Conservation (phyloP, 1,140 invertebrate genomes). For the Drosophila sproati region DNA sequence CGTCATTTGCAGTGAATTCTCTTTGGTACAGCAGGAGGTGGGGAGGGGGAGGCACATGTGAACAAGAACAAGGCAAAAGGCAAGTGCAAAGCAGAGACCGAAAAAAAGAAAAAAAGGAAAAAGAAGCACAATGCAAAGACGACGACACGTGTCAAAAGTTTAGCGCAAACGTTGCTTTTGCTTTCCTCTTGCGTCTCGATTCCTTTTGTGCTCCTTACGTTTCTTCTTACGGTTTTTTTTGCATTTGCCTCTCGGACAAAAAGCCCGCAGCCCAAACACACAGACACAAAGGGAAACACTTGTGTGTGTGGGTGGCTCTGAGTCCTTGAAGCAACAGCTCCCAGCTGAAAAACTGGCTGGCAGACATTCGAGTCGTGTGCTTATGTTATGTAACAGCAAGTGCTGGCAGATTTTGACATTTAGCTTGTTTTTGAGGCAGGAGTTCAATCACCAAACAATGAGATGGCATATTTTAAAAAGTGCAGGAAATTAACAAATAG, state of each 20-base stretch:
- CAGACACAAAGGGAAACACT: constrained; percentile 3
- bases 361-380: constrained; percentile 17
- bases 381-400: constrained; percentile 32
- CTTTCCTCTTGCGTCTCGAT: background rate
- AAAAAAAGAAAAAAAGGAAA: constrained; percentile 4
- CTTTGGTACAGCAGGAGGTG: too few relatives aligned
- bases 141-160: constrained; percentile 50
- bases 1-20: too few relatives aligned
- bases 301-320: constrained; percentile 1
- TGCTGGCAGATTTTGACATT: background rate
- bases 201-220: background rate
- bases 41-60: too few relatives aligned
- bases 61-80: constrained; percentile 6
- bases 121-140: constrained; percentile 6
- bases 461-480: too few relatives aligned
- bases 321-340: constrained; percentile 77
- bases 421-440: background rate
- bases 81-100: constrained; percentile 23
- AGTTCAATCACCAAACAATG: too few relatives aligned
- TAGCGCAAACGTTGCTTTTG: constrained; percentile 22
- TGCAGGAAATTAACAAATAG: too few relatives aligned
- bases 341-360: background rate
- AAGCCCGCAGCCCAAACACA: constrained; percentile 21
- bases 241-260: constrained; percentile 27
- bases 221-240: constrained; percentile 4